These are phyloP conservation scores for Pammene aurita DNA, from an alignment of 2,888 invertebrate genomes.

Conservation along the genomic window DNA sequence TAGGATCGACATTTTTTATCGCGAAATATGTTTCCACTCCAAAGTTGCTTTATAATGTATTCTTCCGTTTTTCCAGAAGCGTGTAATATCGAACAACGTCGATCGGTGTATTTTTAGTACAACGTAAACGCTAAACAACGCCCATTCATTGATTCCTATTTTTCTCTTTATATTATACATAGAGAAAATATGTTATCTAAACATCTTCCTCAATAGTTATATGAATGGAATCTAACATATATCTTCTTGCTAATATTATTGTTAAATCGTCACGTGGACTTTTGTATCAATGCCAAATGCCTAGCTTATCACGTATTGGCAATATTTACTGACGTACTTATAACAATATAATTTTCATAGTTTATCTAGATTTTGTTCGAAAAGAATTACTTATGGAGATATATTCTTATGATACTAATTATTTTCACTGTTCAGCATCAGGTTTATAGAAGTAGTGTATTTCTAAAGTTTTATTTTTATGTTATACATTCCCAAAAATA, in stretches of 20 bases:
- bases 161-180: not conserved
- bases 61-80: constrained; percentile 27
- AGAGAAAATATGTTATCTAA: not conserved
- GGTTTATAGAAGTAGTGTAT: too few relatives aligned
- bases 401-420: not conserved
- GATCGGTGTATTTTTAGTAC: constrained; percentile 32
- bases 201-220: not conserved
- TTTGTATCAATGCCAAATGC: not conserved
- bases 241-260: not conserved
- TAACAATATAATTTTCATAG: not conserved
- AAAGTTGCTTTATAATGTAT: constrained; percentile 22
- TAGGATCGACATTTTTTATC: constrained; percentile 13
- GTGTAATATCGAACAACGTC: constrained; percentile 16
- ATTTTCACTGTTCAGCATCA: too few relatives aligned
- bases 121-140: constrained; percentile 41
- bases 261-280: not conserved
- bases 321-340: not conserved
- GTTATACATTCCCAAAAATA: too few relatives aligned
- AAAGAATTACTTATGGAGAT: too few relatives aligned
- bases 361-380: not conserved
- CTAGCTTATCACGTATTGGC: not conserved
- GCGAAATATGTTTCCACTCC: constrained; percentile 28
- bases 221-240: constrained; percentile 5
- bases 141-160: constrained; percentile 36
- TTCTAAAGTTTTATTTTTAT: too few relatives aligned